Percentiles rank a stretch among this genome's conserved stretches.
Conservation (phyloP, 2,797 vertebrate genomes). For the Anguilla pacifica region DNA sequence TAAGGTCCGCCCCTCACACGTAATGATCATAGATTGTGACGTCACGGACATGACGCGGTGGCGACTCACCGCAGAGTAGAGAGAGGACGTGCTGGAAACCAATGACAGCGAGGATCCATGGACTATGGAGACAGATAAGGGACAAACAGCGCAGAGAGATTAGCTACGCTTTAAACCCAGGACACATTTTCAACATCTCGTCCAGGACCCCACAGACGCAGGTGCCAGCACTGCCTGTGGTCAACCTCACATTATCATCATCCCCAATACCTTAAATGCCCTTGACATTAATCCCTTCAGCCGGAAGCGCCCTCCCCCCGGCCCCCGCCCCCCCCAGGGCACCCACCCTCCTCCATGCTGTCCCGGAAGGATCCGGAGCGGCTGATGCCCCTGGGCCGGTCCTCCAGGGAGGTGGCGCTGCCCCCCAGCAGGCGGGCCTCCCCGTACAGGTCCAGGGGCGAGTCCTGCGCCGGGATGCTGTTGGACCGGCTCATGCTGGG, state of each 20-base stretch:
- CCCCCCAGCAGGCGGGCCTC: constrained; percentile 78
- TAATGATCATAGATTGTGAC: not conserved
- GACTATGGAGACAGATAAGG: constrained; percentile 60
- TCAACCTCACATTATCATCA: no score
- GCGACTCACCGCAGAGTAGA: constrained; percentile 85
- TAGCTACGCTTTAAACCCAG: not conserved
- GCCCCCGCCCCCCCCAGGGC: not conserved
- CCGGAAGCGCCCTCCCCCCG: not conserved
- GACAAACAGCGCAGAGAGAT: not conserved
- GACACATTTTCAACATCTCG: not conserved
- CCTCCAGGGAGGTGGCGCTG: constrained; percentile 82
- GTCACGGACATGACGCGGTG: not conserved
- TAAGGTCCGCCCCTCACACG: not conserved
- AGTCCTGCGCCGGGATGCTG: constrained; percentile 74
- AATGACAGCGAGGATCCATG: constrained; percentile 85
- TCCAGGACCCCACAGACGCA: no score
- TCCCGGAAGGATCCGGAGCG: constrained; percentile 83
- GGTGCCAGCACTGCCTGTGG: no score
- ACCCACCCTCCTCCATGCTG: constrained; percentile 83
- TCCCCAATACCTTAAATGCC: no score
- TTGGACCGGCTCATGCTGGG: constrained; percentile 74
- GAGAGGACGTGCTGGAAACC: constrained; percentile 85
- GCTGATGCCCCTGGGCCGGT: constrained; percentile 83
- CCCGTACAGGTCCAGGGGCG: constrained; percentile 69
- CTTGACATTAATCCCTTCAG: no score